Conservation (phyloP, 2,797 vertebrate species). For the Onychomys arenicola region DNA sequence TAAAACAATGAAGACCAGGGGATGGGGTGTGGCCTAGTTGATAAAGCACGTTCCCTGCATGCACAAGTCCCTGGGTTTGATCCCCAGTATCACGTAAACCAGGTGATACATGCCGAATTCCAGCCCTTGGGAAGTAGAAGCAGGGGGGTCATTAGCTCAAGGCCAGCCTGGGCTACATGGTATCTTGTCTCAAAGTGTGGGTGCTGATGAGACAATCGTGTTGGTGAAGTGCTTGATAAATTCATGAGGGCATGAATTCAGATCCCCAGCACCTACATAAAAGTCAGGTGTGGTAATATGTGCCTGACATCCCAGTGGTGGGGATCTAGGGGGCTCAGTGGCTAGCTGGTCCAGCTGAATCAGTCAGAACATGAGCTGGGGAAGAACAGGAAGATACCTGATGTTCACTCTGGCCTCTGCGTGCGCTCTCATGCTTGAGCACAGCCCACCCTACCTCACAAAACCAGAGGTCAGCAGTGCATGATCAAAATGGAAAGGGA, state of each 20-base stretch:
- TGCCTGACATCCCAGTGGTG: not conserved
- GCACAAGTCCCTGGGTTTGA: not conserved
- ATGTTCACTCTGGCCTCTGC: not conserved
- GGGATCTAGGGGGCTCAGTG: not conserved
- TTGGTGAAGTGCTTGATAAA: not conserved
- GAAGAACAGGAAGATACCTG: not conserved
- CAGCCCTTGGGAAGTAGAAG: not conserved
- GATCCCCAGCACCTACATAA: not conserved
- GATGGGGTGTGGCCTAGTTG: too few species aligned
- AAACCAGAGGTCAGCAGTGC: not conserved
- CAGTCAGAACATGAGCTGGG: too few species aligned
- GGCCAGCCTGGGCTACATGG: not conserved
- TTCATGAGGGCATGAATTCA: not conserved
- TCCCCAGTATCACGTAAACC: not conserved
- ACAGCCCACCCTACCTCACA: not conserved
- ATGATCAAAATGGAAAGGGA: constrained; percentile 43
- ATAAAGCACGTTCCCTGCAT: too few species aligned
- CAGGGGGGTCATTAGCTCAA: not conserved
- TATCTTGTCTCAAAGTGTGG: too few species aligned
- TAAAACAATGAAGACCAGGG: too few species aligned
- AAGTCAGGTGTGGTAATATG: not conserved
- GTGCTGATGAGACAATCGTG: too few species aligned
- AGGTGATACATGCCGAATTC: not conserved
- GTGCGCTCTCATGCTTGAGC: not conserved
- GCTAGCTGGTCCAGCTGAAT: not conserved